Percentiles rank a stretch among this genome's conserved stretches.
phyloP scores from a whole-genome alignment of 2,797 vertebrate species.

The Sebastes melanostomus region DNA sequence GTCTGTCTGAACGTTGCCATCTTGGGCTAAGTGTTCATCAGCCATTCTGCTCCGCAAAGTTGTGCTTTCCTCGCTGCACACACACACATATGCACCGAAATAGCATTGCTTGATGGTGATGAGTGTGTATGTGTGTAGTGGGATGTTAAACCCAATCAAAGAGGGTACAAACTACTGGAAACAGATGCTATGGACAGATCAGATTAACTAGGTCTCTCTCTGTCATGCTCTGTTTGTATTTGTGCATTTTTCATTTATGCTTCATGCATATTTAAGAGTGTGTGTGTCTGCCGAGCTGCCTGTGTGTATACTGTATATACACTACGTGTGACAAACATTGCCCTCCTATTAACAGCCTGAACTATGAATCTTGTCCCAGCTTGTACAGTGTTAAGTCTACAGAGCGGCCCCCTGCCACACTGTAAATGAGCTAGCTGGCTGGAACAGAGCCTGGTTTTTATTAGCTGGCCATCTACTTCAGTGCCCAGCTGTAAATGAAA shows the following conservation, averaged over 20 bases:
- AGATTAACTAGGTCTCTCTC: neutral
- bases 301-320: neutral
- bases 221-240: neutral
- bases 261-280: conserved; percentile 13
- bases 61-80: conserved; percentile 3
- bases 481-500: conserved; percentile 39
- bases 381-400: conserved; percentile 2
- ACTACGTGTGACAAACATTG: neutral
- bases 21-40: conserved; percentile 35
- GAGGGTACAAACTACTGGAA: conserved; percentile 28
- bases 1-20: conserved; percentile 22
- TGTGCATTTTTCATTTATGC: neutral
- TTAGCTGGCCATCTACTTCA: conserved; percentile 38
- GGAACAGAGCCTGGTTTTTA: conserved; percentile 36
- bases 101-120: conserved; percentile 19
- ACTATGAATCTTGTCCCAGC: conserved; percentile 9
- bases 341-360: conserved; percentile 22
- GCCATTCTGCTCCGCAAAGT: conserved; percentile 10
- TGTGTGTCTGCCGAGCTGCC: neutral
- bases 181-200: conserved; percentile 32
- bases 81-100: conserved; percentile 19
- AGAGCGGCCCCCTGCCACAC: neutral
- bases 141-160: conserved; percentile 39
- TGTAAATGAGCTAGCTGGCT: conserved; percentile 33
- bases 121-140: conserved; percentile 6